Evolutionary conservation across 2,797 vertebrate genomes (phyloP), one percentile per base, ranked within the genome.

Genomic region (Pagetopsis macropterus): DNA sequence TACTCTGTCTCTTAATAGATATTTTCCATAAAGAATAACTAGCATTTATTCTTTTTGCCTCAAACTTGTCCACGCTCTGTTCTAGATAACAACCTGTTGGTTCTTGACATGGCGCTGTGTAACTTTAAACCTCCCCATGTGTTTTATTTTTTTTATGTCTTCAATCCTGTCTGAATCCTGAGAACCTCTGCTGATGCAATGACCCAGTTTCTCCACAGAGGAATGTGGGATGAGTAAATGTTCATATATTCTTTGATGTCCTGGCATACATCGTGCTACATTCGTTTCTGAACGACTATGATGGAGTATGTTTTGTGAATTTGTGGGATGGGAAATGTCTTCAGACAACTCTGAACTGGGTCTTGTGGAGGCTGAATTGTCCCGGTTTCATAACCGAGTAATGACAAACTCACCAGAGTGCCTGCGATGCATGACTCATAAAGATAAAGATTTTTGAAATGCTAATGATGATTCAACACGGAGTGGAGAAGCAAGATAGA

Each of bases 401-500:
- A 87, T 77, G 85, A 81, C 88, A 91, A 91, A 87, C 84, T 91
- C 86, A 84, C 74, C 70, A 82, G 76, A 84, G 84, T 13, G 84
- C 77, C 86, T 70, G 84, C 76, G 5, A 88, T 71, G 85, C 75
- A 82, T 92, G 92, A 92, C 86, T 92, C 90, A 93, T 84, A 91
- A 85, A 86, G 84, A 91, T 90, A 87, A 87, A 56, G 70, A 87
- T 88, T 89, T 91, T 90, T 92, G 59, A 91, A 92, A 93, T 91
- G 90, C 88, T 91, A 92, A 92, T 90, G 78, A 88, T 87, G 88
- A 91, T 93, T 91, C 91, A 88, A 88, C 87, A 86, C 85, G 70
- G 75, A 83, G 84, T 78, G 83, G 72, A 78, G 79, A 80, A 78
- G 75, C 57, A 44, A 78, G 80, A 86, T 69, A 80, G 81, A 84